Base-by-base conservation (phyloP, 2,113 vertebrate species). In the Tetraodon nigroviridis region DNA sequence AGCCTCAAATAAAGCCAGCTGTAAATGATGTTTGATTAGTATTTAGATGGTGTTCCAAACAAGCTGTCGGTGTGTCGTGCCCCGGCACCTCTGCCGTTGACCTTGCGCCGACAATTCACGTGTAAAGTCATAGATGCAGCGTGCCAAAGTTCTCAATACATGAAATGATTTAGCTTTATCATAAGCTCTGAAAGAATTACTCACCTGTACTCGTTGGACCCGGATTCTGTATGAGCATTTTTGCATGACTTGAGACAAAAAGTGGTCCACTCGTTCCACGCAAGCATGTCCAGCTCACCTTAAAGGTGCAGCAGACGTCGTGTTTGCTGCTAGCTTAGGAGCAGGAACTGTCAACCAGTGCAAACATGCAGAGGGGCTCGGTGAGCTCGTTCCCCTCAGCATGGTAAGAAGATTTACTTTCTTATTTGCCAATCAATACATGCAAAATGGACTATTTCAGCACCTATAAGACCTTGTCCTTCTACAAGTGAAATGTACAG, bases 11-110 rank as follows among this genome's bases (percentile, higher is more conserved):
- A 94, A 94, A 95, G 94, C 93, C 92, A 85, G 92, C 91, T 93
- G 93, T 96, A 94, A 97, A 95, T 94, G 93, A 96, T 97, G 93
- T 96, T 96, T 97, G 93, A 96, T 96, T 95, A 95, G 93, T 94
- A 97, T 97, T 95, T 94, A 94, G 92, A 95, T 96, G 93, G 93
- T 95, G 93, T 93, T 91, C 92, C 90, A 37, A 37, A 81, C 88
- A 89, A 82, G 76, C 79, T 88, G 89, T 86, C 74, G 86, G 89
- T 90, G 90, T 84, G 81, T 79, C 83, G 73, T 75, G 84, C 75
- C 76, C 16, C 54, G 44, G 10, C 53, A n/a, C 49, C 50, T 59
- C 55, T 50, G 51, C 50, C 50, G 63, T 62, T 69, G 61, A 37
- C 32, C 32, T 71, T 75, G 41, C 47, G 41, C 48, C 29, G 29